Evolutionary conservation across 2,888 invertebrate genomes (phyloP).

Genomic region (Heliconius sara): DNA sequence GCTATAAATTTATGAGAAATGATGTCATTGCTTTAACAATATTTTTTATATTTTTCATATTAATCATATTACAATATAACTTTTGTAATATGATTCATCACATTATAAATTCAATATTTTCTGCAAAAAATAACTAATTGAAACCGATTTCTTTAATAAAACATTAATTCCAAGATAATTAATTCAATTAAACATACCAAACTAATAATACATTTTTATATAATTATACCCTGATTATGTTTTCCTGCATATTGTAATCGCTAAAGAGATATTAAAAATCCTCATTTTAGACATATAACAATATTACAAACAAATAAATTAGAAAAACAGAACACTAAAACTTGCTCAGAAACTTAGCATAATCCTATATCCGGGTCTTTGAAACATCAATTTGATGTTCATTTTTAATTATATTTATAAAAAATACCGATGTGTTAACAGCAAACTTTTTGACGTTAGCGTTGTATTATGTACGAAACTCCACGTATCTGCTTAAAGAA

Average conservation of each 20-base stretch:
- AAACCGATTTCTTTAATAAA: neutral
- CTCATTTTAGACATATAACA: neutral
- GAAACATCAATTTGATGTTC: conserved; percentile 11
- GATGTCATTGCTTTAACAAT: neutral
- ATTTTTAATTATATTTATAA: neutral
- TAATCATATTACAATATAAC: neutral
- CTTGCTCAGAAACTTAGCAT: conserved; percentile 1
- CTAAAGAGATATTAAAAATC: neutral
- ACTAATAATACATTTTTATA: neutral
- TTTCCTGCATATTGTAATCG: neutral
- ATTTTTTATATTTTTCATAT: neutral
- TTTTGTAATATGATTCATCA: neutral
- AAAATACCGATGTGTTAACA: neutral
- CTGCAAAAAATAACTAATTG: neutral
- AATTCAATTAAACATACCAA: too few relatives aligned
- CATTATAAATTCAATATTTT: neutral
- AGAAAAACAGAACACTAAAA: neutral
- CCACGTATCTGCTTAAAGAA: conserved; percentile 20
- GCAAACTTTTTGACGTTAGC: conserved; percentile 5
- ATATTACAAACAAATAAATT: neutral
- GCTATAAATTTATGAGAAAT: neutral
- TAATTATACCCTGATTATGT: neutral
- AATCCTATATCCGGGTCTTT: conserved; percentile 16
- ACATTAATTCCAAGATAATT: neutral
- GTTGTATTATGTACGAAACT: neutral